Base-by-base conservation (phyloP, 1,140 invertebrate species). In the Elysia chlorotica region DNA sequence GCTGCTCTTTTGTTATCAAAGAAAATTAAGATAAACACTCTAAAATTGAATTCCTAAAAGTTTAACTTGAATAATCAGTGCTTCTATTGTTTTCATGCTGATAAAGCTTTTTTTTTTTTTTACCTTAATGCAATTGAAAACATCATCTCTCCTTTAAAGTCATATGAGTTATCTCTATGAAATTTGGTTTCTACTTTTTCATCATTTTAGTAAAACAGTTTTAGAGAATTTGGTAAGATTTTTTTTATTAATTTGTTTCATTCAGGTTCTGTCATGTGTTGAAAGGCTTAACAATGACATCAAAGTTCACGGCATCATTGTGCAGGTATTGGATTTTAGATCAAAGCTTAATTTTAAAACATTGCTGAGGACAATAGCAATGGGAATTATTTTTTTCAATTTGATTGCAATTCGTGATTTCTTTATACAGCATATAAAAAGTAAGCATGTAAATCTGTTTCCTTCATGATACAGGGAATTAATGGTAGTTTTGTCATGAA, bases 261-360 rank as follows among this genome's bases (percentile, higher is more conserved):
- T n/a, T n/a, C 53, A 71, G 72, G 63, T 62, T 10, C 31, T 74
- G 25, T 4, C 72, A 4, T 38, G 28, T 61, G 48, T 67, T 41
- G 62, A 67, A 37, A 90, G 91, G 75, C 88, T 99, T 36, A 99
- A 99, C 86, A 89, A 91, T 67, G 94, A 97, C 87, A 91, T 93
- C 0, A 88, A 86, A 25, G 91, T 96, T 61, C 96, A 99, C 89
- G 97, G 97, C 31, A 97, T 99, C 81, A 98, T 99, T 81, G 96
- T 99, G 0, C 96, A 99, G 85, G 88, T 88, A 76, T 70, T 28
- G 21, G 21, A 41, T 54, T 54, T 53, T 19, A 5, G 31, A 62
- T 35, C 30, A 41, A 19, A 31, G 61, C 6, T 63, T 35, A 10
- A 4, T 14, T 31, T 59, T 10, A 25, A 59, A 17, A 59, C 14